Percentiles rank a stretch among this genome's conserved stretches.
Evolutionary conservation across 2,113 vertebrate species (phyloP).

Genomic region (Electrona antarctica): DNA sequence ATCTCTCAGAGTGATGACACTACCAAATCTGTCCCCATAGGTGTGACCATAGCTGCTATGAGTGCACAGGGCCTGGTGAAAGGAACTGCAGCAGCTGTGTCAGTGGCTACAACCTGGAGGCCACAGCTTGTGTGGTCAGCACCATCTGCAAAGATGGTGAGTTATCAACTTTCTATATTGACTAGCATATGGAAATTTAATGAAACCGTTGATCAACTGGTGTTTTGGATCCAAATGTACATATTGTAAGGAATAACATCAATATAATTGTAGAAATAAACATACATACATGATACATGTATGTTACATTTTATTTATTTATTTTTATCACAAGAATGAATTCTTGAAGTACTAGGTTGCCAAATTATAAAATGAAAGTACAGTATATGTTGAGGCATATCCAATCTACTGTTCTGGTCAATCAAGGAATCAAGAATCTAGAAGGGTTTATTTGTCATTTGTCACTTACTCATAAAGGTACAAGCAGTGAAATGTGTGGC

Average conservation of each 20-base stretch:
- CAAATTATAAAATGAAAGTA: not conserved
- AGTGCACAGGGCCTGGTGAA: conserved; percentile 90
- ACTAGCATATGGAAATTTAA: not conserved
- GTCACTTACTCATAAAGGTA: no score
- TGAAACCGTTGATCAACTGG: not conserved
- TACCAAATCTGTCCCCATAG: conserved; percentile 63
- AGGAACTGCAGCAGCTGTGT: conserved; percentile 93
- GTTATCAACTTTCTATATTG: conserved; percentile 75
- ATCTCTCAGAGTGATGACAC: no score
- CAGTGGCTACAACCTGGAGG: conserved; percentile 91
- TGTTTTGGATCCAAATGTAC: not conserved
- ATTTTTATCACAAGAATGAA: no score
- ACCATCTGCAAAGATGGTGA: conserved; percentile 99
- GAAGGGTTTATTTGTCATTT: no score
- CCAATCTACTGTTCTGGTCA: not conserved
- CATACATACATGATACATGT: no score
- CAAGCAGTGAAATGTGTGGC: no score
- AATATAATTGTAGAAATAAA: no score
- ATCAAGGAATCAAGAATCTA: not conserved
- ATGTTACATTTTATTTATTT: no score
- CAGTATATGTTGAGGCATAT: not conserved
- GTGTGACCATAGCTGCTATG: conserved; percentile 91
- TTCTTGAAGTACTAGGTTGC: no score
- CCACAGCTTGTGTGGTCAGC: conserved; percentile 89
- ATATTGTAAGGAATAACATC: not conserved